A percentile compares a stretch with the other conserved stretches of the same genome.
These are phyloP conservation scores for Lophius piscatorius DNA, from an alignment of 2,113 vertebrate genomes.

Conservation along the genomic window DNA sequence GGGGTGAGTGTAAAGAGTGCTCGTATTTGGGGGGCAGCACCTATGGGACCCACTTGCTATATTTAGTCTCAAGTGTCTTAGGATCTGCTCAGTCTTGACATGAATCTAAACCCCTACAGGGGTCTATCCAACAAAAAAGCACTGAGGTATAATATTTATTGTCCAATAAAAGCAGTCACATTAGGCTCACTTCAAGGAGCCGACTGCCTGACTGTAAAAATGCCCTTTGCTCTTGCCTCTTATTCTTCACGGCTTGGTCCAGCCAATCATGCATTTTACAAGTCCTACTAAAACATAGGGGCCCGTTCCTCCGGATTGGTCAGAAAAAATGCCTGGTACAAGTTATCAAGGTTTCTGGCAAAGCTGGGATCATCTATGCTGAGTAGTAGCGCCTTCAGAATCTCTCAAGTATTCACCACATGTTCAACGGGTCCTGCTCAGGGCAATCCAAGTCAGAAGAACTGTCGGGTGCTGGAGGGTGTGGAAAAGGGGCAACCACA, in stretches of 20 bases:
- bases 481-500: conserved; percentile 28
- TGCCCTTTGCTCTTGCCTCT: conserved; percentile 16
- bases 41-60: conserved; percentile 10
- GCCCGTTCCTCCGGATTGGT: conserved; percentile 32
- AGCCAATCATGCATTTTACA: conserved; percentile 24
- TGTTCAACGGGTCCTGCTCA: conserved; percentile 36
- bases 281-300: conserved; percentile 10
- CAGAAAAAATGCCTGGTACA: conserved; percentile 33
- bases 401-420: conserved; percentile 61
- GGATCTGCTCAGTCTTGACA: conserved; percentile 28
- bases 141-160: conserved; percentile 44
- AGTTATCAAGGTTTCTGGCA: conserved; percentile 27
- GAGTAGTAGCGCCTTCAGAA: conserved; percentile 2
- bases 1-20: conserved; percentile 33
- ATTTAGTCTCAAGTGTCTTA: conserved; percentile 9
- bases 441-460: conserved; percentile 55
- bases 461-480: conserved; percentile 50
- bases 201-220: conserved; percentile 32
- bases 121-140: conserved; percentile 29
- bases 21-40: conserved; percentile 27
- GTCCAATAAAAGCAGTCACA: conserved; percentile 43
- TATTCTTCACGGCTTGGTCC: conserved; percentile 17
- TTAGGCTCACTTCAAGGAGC: conserved; percentile 16
- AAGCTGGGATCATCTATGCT: conserved; percentile 17
- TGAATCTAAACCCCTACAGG: conserved; percentile 18